phyloP scores from a whole-genome alignment of 1,140 invertebrate species.

The Drosophila elegans region DNA sequence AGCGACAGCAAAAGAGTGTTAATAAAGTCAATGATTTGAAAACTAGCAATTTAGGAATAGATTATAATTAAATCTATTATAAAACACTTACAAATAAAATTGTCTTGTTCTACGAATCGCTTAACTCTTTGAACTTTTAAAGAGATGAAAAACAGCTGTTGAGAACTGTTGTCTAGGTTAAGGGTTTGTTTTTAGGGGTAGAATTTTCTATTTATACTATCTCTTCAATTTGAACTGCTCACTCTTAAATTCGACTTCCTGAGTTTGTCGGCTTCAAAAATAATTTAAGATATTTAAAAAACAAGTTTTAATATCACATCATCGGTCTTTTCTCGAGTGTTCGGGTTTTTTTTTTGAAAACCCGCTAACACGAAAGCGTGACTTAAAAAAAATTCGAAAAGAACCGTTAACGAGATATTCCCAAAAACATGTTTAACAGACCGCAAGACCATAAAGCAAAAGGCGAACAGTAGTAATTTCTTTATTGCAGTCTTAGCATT shows the following conservation, averaged over 20 bases:
- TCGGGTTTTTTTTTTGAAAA: no score
- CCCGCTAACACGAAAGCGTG: not conserved
- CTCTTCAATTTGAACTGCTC: not conserved
- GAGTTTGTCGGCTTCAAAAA: no score
- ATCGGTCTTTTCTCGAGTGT: no score
- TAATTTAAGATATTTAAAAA: not conserved
- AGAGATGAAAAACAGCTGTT: conserved; percentile 14
- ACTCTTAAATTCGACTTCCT: not conserved
- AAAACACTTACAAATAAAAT: not conserved
- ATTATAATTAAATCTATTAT: conserved; percentile 4
- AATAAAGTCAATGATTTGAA: conserved; percentile 5
- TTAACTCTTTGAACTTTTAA: not conserved
- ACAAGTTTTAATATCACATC: not conserved
- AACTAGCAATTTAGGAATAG: not conserved
- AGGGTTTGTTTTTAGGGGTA: not conserved
- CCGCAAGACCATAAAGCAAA: not conserved
- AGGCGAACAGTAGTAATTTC: not conserved
- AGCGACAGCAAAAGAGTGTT: not conserved
- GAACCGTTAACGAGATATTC: not conserved
- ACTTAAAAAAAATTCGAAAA: not conserved
- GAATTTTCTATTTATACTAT: not conserved
- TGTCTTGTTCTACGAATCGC: not conserved
- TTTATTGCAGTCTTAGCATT: no score
- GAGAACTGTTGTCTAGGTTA: conserved; percentile 11
- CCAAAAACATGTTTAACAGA: conserved; percentile 1